Evolutionary conservation across 2,113 vertebrate genomes (phyloP), one percentile per base, ranked within the genome.

Genomic region (Alaudala cheleensis): DNA sequence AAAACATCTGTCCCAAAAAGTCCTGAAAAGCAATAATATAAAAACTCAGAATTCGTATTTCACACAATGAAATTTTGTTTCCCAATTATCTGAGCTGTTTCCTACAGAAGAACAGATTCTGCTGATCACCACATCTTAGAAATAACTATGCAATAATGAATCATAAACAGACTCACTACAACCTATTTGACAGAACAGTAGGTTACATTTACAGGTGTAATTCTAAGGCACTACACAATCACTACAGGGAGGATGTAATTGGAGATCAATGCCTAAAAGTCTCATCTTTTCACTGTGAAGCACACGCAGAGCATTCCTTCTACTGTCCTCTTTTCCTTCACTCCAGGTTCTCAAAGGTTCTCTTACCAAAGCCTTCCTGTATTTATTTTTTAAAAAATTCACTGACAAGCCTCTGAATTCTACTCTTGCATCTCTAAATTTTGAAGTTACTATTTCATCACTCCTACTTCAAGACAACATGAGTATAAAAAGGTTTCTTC

Each of bases 1-100:
- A 99, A 92, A 98, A 97, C 65, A 99, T 99, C 95, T 99, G 99
- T 90, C 99, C 99, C 97, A 99, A 98, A 96, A 99, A 99, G 94
- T 99, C 99, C 99, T 99, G 97, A 89, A 97, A 97, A 86, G 92
- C 28, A 97, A 1, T 10, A 96, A 88, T 44, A 92, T 37, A 66
- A 94, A 86, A 94, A 28, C 33, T 34, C 66, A 91, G 86, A 82
- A 77, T 73, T 50, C 19, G 9, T 65, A 72, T 31, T 86, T 90
- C 79, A 69, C 11, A 24, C 42, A 33, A 81, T 67, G 20, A 88
- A 87, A 66, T 58, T 1, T 60, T 3, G 14, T 73, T 92, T 92
- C 45, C 49, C 23, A 37, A 71, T 71, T 56, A 64, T 40, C 31
- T 42, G 14, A 28, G 34, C 50, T 79, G 10, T 33, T 71, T 39